phyloP scores from a whole-genome alignment of 2,888 invertebrate genomes.

The Malachius bipustulatus region DNA sequence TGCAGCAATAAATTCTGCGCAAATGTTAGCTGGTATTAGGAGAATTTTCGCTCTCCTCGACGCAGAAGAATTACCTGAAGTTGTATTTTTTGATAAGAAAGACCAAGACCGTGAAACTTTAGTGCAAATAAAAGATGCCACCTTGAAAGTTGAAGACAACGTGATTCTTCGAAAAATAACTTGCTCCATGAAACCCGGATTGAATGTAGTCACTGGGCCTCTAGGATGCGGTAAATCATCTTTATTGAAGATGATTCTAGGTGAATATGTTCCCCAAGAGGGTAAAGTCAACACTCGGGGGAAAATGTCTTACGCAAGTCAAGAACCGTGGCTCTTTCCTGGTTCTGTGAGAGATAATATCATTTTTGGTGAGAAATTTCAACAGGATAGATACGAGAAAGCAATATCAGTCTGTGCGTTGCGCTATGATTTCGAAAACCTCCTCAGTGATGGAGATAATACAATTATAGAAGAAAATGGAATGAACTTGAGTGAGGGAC shows the following conservation, averaged over 20 bases:
- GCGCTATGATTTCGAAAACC: conserved; percentile 51
- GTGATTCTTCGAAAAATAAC: conserved; percentile 30
- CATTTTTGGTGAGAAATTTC: conserved; percentile 51
- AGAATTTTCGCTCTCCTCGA: conserved; percentile 12
- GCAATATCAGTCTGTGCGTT: conserved; percentile 51
- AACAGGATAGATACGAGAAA: conserved; percentile 41
- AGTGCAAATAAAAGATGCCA: conserved; percentile 11
- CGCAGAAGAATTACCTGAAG: conserved; percentile 18
- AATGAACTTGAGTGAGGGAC: conserved; percentile 65
- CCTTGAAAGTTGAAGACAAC: conserved; percentile 18
- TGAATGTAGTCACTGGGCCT: conserved; percentile 45
- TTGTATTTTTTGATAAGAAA: too few relatives aligned
- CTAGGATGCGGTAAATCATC: conserved; percentile 49
- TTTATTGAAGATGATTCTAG: conserved; percentile 28
- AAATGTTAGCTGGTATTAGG: conserved; percentile 12
- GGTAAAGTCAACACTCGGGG: conserved; percentile 37
- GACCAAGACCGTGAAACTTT: too few relatives aligned
- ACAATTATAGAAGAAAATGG: conserved; percentile 68
- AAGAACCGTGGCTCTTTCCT: conserved; percentile 45
- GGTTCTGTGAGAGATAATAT: conserved; percentile 59
- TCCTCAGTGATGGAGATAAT: conserved; percentile 58
- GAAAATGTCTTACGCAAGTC: conserved; percentile 40
- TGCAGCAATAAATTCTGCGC: too few relatives aligned
- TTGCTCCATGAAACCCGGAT: conserved; percentile 30
- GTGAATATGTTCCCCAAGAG: conserved; percentile 28